A percentile compares a stretch with the other conserved stretches of the same genome.
phyloP scores from a whole-genome alignment of 92 coral and sea anemone species.

The Virgularia gustaviana region DNA sequence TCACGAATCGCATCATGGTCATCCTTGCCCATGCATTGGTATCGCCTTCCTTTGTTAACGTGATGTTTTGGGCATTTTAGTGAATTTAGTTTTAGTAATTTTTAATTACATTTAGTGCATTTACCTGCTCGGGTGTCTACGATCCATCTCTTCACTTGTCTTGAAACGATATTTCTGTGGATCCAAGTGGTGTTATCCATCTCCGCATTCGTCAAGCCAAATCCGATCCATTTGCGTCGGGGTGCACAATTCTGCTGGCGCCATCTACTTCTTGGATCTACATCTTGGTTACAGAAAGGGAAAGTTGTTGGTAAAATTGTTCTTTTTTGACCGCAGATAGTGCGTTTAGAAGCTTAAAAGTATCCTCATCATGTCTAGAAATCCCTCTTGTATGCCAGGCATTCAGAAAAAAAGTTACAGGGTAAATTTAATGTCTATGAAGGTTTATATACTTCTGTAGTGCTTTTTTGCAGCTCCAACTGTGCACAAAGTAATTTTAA shows the following conservation, averaged over 20 bases:
- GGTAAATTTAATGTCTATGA: no score
- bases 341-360: no score
- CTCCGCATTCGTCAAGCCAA: constrained; percentile 33
- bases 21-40: background rate
- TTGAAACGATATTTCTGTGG: constrained; percentile 17
- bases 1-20: constrained; percentile 2
- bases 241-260: background rate
- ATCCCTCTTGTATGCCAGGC: no score
- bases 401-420: no score
- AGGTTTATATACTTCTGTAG: no score
- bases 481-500: no score
- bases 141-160: background rate
- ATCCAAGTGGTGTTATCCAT: constrained; percentile 43
- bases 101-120: background rate
- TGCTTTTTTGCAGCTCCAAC: no score
- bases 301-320: no score
- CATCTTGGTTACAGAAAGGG: no score
- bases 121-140: background rate
- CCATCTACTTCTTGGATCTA: constrained; percentile 2
- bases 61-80: background rate
- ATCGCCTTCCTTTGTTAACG: background rate
- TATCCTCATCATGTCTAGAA: no score
- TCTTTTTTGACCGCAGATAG: no score
- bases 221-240: background rate
- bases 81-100: background rate